Conservation (phyloP, 1,140 invertebrate genomes). For the Drosophila suzukii region DNA sequence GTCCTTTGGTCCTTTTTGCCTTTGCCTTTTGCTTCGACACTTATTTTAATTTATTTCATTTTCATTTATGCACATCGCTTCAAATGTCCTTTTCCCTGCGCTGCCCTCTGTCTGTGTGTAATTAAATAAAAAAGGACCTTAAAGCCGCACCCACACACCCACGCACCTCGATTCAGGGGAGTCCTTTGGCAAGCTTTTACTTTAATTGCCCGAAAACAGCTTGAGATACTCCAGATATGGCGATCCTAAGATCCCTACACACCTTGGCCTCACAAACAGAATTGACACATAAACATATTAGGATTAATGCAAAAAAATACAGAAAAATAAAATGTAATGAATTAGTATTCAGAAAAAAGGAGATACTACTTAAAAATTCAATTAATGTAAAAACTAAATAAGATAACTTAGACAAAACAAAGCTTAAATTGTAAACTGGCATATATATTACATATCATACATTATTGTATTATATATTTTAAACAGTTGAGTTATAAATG, state of each 20-base stretch:
- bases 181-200: slow-evolving; percentile 52
- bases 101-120: slow-evolving; percentile 41
- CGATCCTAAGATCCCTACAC: background rate
- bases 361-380: too few relatives aligned
- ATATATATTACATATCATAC: too few relatives aligned
- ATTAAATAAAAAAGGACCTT: slow-evolving; percentile 75
- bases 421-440: too few relatives aligned
- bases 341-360: too few relatives aligned
- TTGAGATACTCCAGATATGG: background rate
- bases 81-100: slow-evolving; percentile 58
- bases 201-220: slow-evolving; percentile 54
- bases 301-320: too few relatives aligned
- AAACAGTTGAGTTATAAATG: too few relatives aligned
- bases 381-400: too few relatives aligned
- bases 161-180: background rate
- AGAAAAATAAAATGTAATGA: too few relatives aligned
- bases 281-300: too few relatives aligned
- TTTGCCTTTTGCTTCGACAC: slow-evolving; percentile 72
- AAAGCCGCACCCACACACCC: slow-evolving; percentile 39
- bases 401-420: too few relatives aligned
- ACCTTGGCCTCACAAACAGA: background rate
- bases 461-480: too few relatives aligned
- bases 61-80: slow-evolving; percentile 71
- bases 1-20: slow-evolving; percentile 67
- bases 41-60: slow-evolving; percentile 83